Percentiles rank a stretch among this genome's conserved stretches.
These are phyloP conservation scores for Macrobrachium nipponense DNA, from an alignment of 1,140 invertebrate genomes.

Conservation along the genomic window DNA sequence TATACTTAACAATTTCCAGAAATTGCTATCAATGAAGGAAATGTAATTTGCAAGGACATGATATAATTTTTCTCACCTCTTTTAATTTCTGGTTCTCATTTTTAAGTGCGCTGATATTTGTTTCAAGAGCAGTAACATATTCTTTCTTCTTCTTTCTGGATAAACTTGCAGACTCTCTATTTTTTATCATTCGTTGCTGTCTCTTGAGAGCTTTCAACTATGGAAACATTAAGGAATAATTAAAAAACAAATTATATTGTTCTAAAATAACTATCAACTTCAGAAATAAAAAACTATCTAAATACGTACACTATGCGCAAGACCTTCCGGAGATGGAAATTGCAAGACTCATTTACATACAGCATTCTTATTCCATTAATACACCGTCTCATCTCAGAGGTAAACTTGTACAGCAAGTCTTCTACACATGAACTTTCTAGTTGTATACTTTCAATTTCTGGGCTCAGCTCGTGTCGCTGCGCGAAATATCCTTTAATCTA, in stretches of 20 bases:
- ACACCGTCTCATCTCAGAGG: no score
- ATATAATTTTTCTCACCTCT: slow-evolving; percentile 73
- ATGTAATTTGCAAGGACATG: neutral
- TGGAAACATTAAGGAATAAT: neutral
- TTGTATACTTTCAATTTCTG: no score
- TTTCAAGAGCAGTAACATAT: slow-evolving; percentile 84
- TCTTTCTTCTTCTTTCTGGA: slow-evolving; percentile 94
- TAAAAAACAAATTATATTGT: neutral
- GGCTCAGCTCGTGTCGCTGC: no score
- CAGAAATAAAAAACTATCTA: neutral
- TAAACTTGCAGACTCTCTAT: slow-evolving; percentile 86
- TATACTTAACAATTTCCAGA: neutral
- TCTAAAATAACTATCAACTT: neutral
- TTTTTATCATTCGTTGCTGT: slow-evolving; percentile 89
- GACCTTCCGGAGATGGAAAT: no score
- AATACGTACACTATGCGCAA: no score
- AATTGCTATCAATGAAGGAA: neutral
- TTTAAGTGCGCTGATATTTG: slow-evolving; percentile 77
- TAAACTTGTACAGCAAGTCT: no score
- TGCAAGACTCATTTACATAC: no score
- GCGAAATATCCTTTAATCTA: no score
- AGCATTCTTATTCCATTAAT: no score
- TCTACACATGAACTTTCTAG: no score
- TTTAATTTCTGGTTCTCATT: slow-evolving; percentile 81
- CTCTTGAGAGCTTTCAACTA: slow-evolving; percentile 67